Base-by-base conservation (phyloP, 2,113 vertebrate genomes). In the Terrapene triunguis region DNA sequence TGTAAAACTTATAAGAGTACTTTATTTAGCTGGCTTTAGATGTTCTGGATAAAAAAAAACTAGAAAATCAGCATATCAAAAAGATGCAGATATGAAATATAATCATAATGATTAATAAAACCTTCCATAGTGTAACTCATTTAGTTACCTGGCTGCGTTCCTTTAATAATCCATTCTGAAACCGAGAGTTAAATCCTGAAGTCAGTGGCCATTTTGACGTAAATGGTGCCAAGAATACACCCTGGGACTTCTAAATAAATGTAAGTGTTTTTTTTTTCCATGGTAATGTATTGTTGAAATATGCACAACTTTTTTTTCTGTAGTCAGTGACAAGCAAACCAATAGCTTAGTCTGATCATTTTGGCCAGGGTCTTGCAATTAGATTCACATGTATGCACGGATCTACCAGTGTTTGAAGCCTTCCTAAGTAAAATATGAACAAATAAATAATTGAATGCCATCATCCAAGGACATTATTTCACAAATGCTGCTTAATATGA, bases 301-400 rank as follows among this genome's bases (percentile, higher is more conserved):
- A 6, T 16, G 76, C 85, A 82, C 6, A 25, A 29, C 3, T 24
- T 11, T 44, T 42, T 83, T 86, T 85, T 59, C 38, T 35, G 62
- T 42, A 82, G 25, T 74, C 16, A 47, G 35, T 69, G 44, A 59
- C 24, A 83, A 74, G 74, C 2, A 90, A 53, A 9, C 69, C 10
- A 69, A 80, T 76, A 44, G 17, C 79, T 78, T 25, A 25, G 6
- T n/a, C 48, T 32, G 54, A 44, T 78, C 3, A 8, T 16, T 62
- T 92, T 35, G 51, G 3, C 65, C 19, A 12, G 21, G 47, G 35
- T 88, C 2, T 1, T 17, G 5, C 69, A 5, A 92, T 86, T 81
- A 35, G 16, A 80, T 82, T 44, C 12, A 27, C 38, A 0, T 48
- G 25, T 47, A 7, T 50, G 53, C 2, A 42, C 2, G n/a, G 24